Evolutionary conservation across 2,888 invertebrate species (phyloP).

Genomic region (Odontothrips loti): DNA sequence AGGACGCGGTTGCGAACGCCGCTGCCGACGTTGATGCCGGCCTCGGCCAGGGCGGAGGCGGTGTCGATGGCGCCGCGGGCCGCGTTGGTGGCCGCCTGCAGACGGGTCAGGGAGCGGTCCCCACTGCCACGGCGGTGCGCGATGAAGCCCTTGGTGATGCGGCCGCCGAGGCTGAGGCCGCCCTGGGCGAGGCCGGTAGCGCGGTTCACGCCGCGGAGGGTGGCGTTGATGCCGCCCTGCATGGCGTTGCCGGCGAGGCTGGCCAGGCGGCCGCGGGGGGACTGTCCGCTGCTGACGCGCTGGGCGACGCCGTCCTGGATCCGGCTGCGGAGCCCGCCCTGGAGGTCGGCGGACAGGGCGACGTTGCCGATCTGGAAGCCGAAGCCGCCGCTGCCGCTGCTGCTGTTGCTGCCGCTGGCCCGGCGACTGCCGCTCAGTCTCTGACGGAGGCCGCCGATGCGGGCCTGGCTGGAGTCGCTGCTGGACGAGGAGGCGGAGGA

Average conservation of each 20-base stretch:
- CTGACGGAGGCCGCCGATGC: neutral
- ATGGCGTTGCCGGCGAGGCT: neutral
- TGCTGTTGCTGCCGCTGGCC: neutral
- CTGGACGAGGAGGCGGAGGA: neutral
- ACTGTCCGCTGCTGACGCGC: neutral
- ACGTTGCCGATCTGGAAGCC: neutral
- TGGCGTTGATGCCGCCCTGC: neutral
- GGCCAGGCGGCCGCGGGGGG: neutral
- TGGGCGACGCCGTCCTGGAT: neutral
- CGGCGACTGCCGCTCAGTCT: neutral
- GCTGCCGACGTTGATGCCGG: neutral
- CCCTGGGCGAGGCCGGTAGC: neutral
- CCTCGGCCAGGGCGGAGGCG: neutral
- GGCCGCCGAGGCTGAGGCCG: neutral
- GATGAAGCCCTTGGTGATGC: neutral
- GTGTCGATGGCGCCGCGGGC: neutral
- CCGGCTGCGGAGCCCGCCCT: neutral
- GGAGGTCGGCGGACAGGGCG: neutral
- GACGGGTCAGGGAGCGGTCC: neutral
- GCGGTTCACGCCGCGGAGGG: neutral
- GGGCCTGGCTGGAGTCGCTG: neutral
- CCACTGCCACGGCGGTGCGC: neutral
- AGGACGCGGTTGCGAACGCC: neutral
- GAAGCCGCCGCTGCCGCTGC: neutral
- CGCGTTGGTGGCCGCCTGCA: neutral